A percentile compares a stretch with the other conserved stretches of the same genome.
Evolutionary conservation across 2,113 vertebrate genomes (phyloP).

Genomic region (Chroicocephalus ridibundus): DNA sequence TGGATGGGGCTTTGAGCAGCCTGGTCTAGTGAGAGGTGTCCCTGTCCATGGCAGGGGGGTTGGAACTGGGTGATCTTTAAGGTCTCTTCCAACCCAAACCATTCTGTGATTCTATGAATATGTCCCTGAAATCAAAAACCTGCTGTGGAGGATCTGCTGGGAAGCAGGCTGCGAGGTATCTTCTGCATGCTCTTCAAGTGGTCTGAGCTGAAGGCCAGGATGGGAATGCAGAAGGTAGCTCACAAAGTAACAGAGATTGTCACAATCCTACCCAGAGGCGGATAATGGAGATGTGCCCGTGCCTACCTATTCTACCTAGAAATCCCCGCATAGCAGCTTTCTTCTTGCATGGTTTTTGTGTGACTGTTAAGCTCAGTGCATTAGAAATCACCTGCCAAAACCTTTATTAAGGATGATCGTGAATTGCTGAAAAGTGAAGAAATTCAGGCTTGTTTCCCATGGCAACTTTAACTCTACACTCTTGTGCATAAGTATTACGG

Average conservation of each 20-base stretch:
- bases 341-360: neutral
- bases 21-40: too few relatives aligned
- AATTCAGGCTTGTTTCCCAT: slow-evolving; percentile 51
- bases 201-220: neutral
- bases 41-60: too few relatives aligned
- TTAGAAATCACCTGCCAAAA: slow-evolving; percentile 46
- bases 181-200: fast-evolving
- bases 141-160: neutral
- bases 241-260: neutral
- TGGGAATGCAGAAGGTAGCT: neutral
- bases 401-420: neutral
- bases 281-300: neutral
- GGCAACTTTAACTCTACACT: slow-evolving; percentile 37
- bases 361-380: neutral
- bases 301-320: neutral
- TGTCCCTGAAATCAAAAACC: neutral
- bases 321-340: neutral
- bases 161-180: neutral
- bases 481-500: neutral
- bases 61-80: too few relatives aligned
- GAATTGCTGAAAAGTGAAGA: slow-evolving; percentile 46
- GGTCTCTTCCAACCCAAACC: too few relatives aligned
- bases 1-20: too few relatives aligned
- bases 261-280: neutral
- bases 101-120: neutral